phyloP scores from a whole-genome alignment of 2,888 invertebrate species.

The Euplagia quadripunctaria region DNA sequence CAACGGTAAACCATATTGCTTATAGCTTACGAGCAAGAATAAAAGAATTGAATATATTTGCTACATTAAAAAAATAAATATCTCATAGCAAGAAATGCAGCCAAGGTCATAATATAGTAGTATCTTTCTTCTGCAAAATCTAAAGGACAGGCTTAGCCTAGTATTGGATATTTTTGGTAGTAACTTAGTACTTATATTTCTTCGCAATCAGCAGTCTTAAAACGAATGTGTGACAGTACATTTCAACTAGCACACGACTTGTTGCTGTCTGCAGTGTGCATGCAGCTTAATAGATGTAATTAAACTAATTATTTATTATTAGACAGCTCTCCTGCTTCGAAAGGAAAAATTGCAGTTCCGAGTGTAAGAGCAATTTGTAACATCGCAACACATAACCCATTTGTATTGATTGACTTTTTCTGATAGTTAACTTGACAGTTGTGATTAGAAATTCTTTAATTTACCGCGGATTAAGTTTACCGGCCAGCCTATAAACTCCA shows the following conservation, averaged over 20 bases:
- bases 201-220: no score
- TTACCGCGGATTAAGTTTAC: constrained; percentile 38
- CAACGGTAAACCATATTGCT: not conserved
- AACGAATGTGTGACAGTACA: not conserved
- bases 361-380: constrained; percentile 69
- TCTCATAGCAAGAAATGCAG: not conserved
- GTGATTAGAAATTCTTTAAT: constrained; percentile 45
- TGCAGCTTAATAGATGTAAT: constrained; percentile 79
- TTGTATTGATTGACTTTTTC: constrained; percentile 71
- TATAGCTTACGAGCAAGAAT: not conserved
- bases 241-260: not conserved
- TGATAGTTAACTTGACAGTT: constrained; percentile 38
- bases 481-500: constrained; percentile 18
- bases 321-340: constrained; percentile 70
- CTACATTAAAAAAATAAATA: not conserved
- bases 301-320: constrained; percentile 85
- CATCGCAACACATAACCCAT: constrained; percentile 69
- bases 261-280: not conserved
- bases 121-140: no score
- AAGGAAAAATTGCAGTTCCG: constrained; percentile 71
- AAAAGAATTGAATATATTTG: not conserved
- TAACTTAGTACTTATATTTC: no score
- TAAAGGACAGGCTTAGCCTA: no score
- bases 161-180: no score
- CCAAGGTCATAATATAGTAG: no score